A percentile compares a stretch with the other conserved stretches of the same genome.
Evolutionary conservation across 2,888 invertebrate genomes (phyloP).

Genomic region (Eucera pruinosa): DNA sequence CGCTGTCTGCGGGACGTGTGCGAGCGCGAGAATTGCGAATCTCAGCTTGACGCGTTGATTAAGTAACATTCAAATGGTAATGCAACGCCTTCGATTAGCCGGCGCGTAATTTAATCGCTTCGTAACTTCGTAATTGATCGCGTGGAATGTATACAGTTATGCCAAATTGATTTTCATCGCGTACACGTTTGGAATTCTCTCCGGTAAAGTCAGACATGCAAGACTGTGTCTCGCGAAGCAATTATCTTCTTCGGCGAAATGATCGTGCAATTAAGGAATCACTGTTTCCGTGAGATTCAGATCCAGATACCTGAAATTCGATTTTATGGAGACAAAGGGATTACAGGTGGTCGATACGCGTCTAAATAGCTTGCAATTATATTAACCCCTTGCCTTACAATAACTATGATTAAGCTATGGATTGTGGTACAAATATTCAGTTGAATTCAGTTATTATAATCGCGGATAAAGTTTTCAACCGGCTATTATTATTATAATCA

Average conservation of each 20-base stretch:
- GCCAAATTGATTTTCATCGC: slow-evolving; percentile 22
- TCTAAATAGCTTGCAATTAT: too few species aligned
- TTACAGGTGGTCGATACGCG: not conserved
- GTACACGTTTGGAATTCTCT: not conserved
- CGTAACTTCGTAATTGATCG: slow-evolving; percentile 36
- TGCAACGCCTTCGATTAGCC: slow-evolving; percentile 45
- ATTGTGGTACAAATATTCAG: too few species aligned
- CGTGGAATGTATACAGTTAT: slow-evolving; percentile 35
- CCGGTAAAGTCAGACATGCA: not conserved
- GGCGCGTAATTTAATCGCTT: slow-evolving; percentile 35
- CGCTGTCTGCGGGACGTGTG: slow-evolving; percentile 28
- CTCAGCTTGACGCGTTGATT: slow-evolving; percentile 48
- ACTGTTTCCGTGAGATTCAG: not conserved
- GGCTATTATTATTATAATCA: too few species aligned
- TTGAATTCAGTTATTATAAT: too few species aligned
- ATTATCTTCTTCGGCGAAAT: slow-evolving; percentile 14
- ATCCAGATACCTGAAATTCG: not conserved
- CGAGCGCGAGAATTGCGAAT: slow-evolving; percentile 24
- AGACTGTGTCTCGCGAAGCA: not conserved
- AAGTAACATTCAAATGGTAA: slow-evolving; percentile 52
- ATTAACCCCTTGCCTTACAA: too few species aligned
- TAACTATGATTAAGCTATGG: too few species aligned
- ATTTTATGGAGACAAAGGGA: not conserved
- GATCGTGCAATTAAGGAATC: slow-evolving; percentile 10
- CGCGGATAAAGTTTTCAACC: too few species aligned